Evolutionary conservation across 1,140 invertebrate genomes (phyloP).

Genomic region (Manduca sexta): DNA sequence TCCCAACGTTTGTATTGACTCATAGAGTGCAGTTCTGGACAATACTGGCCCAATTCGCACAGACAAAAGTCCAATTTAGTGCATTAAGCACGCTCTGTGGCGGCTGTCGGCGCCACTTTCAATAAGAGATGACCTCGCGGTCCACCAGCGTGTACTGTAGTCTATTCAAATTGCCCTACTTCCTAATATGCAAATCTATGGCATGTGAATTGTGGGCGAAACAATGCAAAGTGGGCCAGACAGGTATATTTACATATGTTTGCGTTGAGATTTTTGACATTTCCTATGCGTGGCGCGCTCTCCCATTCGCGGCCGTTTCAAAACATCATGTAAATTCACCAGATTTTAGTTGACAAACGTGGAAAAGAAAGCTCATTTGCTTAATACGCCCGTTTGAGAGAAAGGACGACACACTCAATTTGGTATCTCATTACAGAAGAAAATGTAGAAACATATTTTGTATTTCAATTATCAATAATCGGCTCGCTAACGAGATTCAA

Average conservation of each 20-base stretch:
- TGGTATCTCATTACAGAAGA: no score
- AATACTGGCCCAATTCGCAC: constrained; percentile 3
- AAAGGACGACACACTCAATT: constrained; percentile 3
- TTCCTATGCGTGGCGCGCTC: constrained; percentile 6
- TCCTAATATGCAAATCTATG: constrained; percentile 64
- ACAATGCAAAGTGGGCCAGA: constrained; percentile 49
- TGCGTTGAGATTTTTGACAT: constrained; percentile 25
- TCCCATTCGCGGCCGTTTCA: constrained; percentile 7
- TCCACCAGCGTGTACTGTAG: constrained; percentile 39
- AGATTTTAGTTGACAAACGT: constrained; percentile 4
- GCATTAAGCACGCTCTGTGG: constrained; percentile 13
- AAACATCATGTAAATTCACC: constrained; percentile 14
- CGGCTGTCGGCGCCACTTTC: constrained; percentile 14
- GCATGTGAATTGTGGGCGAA: constrained; percentile 50
- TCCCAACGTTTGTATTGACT: neutral
- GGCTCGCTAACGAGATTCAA: no score
- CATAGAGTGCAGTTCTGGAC: neutral
- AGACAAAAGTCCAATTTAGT: constrained; percentile 14
- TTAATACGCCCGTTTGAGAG: constrained; percentile 13
- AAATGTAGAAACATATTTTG: no score
- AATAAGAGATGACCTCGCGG: constrained; percentile 37
- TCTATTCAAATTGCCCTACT: constrained; percentile 55
- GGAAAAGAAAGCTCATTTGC: constrained; percentile 18
- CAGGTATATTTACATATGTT: constrained; percentile 37
- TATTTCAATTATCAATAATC: no score